A percentile compares a stretch with the other conserved stretches of the same genome.
phyloP scores from a whole-genome alignment of 2,888 invertebrate species.

The Dolomedes plantarius region DNA sequence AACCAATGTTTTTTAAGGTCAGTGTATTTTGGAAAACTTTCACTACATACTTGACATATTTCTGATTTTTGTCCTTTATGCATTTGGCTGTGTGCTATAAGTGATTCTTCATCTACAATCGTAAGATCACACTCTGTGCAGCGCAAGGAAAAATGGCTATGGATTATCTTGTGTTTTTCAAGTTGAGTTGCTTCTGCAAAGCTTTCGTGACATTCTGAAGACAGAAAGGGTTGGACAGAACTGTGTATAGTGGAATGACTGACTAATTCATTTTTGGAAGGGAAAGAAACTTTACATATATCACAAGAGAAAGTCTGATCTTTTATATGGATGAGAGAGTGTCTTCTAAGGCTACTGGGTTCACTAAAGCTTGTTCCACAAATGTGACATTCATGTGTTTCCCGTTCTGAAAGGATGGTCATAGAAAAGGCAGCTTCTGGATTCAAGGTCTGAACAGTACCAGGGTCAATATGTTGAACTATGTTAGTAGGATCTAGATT shows the following conservation, averaged over 20 bases:
- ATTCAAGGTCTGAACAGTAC: constrained; percentile 3
- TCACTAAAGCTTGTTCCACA: constrained; percentile 48
- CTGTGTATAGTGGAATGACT: constrained; percentile 10
- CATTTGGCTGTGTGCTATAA: constrained; percentile 2
- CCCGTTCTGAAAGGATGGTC: constrained; percentile 6
- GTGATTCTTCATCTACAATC: constrained; percentile 14
- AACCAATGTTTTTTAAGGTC: constrained; percentile 37
- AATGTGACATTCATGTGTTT: constrained; percentile 34
- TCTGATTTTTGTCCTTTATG: constrained; percentile 12
- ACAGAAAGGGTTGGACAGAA: neutral
- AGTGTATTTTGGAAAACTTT: neutral
- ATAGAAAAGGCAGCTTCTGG: constrained; percentile 27
- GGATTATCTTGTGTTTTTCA: constrained; percentile 31
- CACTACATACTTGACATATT: constrained; percentile 13
- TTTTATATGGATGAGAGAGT: constrained; percentile 21
- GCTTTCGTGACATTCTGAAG: constrained; percentile 25
- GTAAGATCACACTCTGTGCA: constrained; percentile 37
- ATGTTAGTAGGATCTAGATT: constrained; percentile 47
- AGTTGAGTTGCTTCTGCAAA: constrained; percentile 32
- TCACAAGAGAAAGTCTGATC: constrained; percentile 1
- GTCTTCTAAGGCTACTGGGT: constrained; percentile 21
- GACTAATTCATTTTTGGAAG: constrained; percentile 6
- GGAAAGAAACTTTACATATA: constrained; percentile 9
- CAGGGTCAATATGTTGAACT: constrained; percentile 56
- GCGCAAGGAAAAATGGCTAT: neutral